Evolutionary conservation across 2,888 invertebrate species (phyloP), one percentile per base, ranked within the genome.

Genomic region (Dromius quadrimaculatus): DNA sequence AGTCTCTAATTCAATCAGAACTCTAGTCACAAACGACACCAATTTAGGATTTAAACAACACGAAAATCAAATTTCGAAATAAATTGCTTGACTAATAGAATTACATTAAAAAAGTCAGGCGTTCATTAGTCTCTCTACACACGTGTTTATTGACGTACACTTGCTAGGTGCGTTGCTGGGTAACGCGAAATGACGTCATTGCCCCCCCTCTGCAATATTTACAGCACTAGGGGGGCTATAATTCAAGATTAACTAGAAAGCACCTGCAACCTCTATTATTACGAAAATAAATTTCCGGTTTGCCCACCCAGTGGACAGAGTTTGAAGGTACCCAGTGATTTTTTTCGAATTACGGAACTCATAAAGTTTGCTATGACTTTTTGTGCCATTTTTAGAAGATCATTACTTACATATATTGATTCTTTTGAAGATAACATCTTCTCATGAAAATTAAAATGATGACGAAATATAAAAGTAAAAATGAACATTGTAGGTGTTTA

Each of bases 161-260:
- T 28, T 28, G 28, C 8, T 13, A n/a, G 28, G 28, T 54, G 50
- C 23, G 50, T 15, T 8, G 47, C 2, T n/a, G n/a, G 47, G 23
- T 65, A 34, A 38, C 66, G n/a, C n/a, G n/a, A n/a, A n/a, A 50
- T 57, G 41, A 41, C 68, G 43, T 57, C 68, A 34, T 59, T 15
- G 43, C 43, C 28, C 47, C 32, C 19, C 59, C 43, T 17, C 34
- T 9, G 17, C 38, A 68, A 68, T 68, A 68, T 68, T 68, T 68
- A 68, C 68, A 68, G 68, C 68, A 19, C 68, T 59, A 41, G 68
- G 68, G 68, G 68, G 68, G 32, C 68, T 32, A 68, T 68, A 68
- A 43, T 68, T 68, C 59, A 68, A 68, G 68, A 68, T 68, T 68
- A 68, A 68, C 66, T 28, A 62, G 57, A 57, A 43, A 36, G 41